phyloP scores from a whole-genome alignment of 2,113 vertebrate species.

The Platysteira castanea region DNA sequence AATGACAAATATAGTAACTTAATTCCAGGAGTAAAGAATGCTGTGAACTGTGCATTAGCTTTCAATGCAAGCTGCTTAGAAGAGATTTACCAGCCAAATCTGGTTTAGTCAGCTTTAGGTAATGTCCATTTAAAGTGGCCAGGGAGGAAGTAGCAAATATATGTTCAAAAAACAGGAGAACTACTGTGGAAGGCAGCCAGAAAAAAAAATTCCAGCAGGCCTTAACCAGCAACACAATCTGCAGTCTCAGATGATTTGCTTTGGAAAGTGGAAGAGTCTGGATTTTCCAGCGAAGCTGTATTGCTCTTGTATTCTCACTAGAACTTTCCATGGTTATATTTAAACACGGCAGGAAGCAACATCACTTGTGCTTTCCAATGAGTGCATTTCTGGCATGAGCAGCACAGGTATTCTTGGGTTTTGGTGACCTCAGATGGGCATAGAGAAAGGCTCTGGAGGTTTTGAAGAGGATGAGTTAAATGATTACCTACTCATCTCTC shows the following conservation, averaged over 20 bases:
- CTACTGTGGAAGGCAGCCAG: not conserved
- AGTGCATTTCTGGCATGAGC: not conserved
- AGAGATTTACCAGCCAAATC: constrained; percentile 39
- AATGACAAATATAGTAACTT: not conserved
- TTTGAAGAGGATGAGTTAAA: not conserved
- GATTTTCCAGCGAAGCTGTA: not conserved
- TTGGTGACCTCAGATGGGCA: not conserved
- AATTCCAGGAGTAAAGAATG: constrained; percentile 18
- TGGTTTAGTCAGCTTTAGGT: constrained; percentile 34
- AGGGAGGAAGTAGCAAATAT: not conserved
- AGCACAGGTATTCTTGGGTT: not conserved
- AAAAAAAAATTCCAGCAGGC: not conserved
- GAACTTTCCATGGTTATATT: not conserved
- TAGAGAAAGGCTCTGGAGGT: not conserved
- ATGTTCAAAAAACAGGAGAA: not conserved
- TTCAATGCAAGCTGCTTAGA: constrained; percentile 26
- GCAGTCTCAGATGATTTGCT: not conserved
- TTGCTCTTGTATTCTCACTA: not conserved
- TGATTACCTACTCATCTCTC: not conserved
- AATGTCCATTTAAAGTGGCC: not conserved
- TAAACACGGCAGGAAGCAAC: not conserved
- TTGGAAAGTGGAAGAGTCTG: not conserved
- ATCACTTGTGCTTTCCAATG: not conserved
- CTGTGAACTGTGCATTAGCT: constrained; percentile 1
- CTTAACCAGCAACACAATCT: not conserved